Conservation (phyloP, 1,140 invertebrate species). For the Ruditapes philippinarum region DNA sequence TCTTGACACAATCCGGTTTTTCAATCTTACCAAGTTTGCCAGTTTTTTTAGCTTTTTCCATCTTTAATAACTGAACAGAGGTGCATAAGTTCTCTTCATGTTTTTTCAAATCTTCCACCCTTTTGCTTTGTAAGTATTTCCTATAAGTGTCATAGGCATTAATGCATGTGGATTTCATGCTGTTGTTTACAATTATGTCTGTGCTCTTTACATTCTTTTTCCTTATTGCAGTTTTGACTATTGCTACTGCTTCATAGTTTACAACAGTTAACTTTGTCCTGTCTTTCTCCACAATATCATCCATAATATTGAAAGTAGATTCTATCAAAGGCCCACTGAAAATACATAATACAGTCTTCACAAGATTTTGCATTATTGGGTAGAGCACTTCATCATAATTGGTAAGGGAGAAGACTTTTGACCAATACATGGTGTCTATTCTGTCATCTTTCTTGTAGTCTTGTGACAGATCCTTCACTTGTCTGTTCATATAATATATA, state of each 20-base stretch:
- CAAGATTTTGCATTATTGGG: constrained; percentile 14
- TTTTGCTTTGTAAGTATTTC: neutral
- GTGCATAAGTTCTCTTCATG: neutral
- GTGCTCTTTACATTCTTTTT: neutral
- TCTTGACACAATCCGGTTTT: neutral
- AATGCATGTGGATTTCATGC: neutral
- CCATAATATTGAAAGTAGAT: constrained; percentile 62
- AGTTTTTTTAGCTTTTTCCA: neutral
- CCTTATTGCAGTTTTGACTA: neutral
- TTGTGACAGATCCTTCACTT: neutral
- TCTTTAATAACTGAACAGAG: neutral
- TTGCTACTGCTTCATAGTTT: constrained; percentile 38
- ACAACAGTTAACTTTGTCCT: constrained; percentile 38
- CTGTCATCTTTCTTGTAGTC: neutral
- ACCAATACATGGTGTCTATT: neutral
- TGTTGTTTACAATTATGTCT: neutral
- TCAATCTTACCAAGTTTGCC: neutral
- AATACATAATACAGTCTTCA: neutral
- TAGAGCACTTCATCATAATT: neutral
- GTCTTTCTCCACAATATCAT: constrained; percentile 63
- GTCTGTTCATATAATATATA: neutral
- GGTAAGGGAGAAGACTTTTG: neutral
- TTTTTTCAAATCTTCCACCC: neutral
- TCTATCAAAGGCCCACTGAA: constrained; percentile 49
- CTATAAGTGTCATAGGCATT: neutral